Percentiles rank a stretch among this genome's conserved stretches.
Conservation (phyloP, 2,888 invertebrate genomes). For the Orthosia gothica region DNA sequence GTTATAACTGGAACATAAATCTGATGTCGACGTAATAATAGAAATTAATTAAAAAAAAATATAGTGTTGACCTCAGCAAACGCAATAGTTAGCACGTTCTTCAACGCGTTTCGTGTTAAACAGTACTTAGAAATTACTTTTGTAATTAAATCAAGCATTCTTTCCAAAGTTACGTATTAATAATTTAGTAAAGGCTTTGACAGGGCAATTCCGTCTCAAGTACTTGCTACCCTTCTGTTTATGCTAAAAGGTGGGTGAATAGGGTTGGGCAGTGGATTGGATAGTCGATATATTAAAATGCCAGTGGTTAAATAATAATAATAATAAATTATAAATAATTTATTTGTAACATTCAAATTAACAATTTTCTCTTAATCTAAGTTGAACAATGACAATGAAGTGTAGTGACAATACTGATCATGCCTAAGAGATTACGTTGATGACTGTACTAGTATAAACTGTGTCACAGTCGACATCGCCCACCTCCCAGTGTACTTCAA, state of each 20-base stretch:
- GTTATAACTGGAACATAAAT: slow-evolving; percentile 63
- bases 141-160: slow-evolving; percentile 87
- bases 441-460: too few relatives aligned
- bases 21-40: slow-evolving; percentile 53
- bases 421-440: too few relatives aligned
- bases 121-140: slow-evolving; percentile 82
- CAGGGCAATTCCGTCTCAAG: slow-evolving; percentile 80
- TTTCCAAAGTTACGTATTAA: slow-evolving; percentile 81
- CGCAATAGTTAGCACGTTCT: slow-evolving; percentile 70
- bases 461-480: too few relatives aligned
- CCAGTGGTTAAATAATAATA: background rate
- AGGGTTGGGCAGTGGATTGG: slow-evolving; percentile 43
- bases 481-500: too few relatives aligned
- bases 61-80: slow-evolving; percentile 62
- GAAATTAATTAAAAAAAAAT: slow-evolving; percentile 59
- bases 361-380: too few relatives aligned
- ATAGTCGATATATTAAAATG: slow-evolving; percentile 33
- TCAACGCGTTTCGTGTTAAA: slow-evolving; percentile 80
- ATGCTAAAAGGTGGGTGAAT: slow-evolving; percentile 73
- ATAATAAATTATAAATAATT: too few relatives aligned
- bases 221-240: slow-evolving; percentile 77
- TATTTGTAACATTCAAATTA: too few relatives aligned
- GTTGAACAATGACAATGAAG: too few relatives aligned
- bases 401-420: too few relatives aligned
- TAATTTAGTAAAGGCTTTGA: slow-evolving; percentile 82